phyloP scores from a whole-genome alignment of 2,888 invertebrate species.

The Liopterus haemorrhoidalis region DNA sequence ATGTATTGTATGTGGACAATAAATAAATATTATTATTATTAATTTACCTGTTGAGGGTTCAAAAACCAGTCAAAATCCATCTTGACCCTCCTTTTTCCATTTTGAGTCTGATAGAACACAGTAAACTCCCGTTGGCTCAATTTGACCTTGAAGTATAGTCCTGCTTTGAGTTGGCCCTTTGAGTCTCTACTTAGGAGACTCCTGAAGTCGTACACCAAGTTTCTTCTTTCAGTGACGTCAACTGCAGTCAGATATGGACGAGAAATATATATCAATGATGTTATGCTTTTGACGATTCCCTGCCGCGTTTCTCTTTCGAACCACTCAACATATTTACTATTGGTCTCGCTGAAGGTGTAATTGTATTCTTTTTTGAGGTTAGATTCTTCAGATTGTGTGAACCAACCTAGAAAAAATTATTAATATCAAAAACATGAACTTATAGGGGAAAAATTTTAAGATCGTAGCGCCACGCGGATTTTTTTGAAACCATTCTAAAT shows the following conservation, averaged over 20 bases:
- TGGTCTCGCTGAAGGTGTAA: conserved; percentile 65
- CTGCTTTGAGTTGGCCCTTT: conserved; percentile 76
- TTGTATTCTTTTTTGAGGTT: conserved; percentile 77
- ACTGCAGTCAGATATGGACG: conserved; percentile 74
- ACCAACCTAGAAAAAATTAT: conserved; percentile 61
- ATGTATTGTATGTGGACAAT: neutral
- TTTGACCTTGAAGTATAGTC: conserved; percentile 77
- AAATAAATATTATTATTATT: neutral
- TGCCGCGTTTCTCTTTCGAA: conserved; percentile 69
- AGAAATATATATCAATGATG: conserved; percentile 72
- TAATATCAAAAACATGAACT: no score
- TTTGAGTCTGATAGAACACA: conserved; percentile 68
- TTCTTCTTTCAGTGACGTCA: conserved; percentile 82
- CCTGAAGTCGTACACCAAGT: conserved; percentile 77
- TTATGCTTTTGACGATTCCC: conserved; percentile 48
- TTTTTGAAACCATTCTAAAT: no score
- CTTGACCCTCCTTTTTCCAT: conserved; percentile 62
- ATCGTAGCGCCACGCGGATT: no score
- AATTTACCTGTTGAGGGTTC: conserved; percentile 52
- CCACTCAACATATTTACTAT: conserved; percentile 78
- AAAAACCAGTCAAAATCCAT: conserved; percentile 66
- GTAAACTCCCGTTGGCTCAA: conserved; percentile 59
- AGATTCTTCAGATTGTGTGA: conserved; percentile 71
- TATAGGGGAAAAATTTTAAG: no score
- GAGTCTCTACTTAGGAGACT: conserved; percentile 76